Conservation (phyloP, 1,140 invertebrate species). For the Diprion similis region DNA sequence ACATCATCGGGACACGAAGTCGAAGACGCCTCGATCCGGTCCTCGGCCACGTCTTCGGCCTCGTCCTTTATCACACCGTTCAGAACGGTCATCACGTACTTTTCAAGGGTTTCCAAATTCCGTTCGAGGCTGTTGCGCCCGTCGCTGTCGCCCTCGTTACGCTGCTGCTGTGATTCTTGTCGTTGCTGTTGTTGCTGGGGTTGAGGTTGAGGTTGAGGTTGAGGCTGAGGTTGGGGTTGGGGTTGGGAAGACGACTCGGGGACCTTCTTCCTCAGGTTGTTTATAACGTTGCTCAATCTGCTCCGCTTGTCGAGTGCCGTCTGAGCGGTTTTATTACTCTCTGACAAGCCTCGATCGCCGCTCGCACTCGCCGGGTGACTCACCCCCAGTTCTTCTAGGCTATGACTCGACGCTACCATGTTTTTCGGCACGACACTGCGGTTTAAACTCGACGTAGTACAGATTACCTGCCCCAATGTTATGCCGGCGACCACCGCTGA, state of each 20-base stretch:
- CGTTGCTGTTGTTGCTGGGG: slow-evolving; percentile 12
- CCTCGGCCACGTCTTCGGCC: slow-evolving; percentile 30
- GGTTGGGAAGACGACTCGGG: slow-evolving; percentile 31
- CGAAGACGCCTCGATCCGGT: slow-evolving; percentile 27
- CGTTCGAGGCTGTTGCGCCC: slow-evolving; percentile 46
- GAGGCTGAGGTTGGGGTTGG: slow-evolving; percentile 10
- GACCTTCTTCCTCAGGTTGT: slow-evolving; percentile 55
- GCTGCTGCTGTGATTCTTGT: not conserved
- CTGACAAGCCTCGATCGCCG: slow-evolving; percentile 25
- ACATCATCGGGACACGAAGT: slow-evolving; percentile 8
- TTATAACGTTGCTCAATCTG: slow-evolving; percentile 57
- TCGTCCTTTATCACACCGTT: slow-evolving; percentile 56
- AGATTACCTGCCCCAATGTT: not conserved
- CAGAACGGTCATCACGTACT: slow-evolving; percentile 59
- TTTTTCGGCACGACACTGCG: slow-evolving; percentile 26
- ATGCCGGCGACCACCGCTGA: not conserved
- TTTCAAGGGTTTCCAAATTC: slow-evolving; percentile 54
- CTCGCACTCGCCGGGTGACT: slow-evolving; percentile 42
- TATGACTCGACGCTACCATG: slow-evolving; percentile 58
- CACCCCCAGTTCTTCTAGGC: slow-evolving; percentile 46
- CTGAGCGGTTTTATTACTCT: slow-evolving; percentile 37
- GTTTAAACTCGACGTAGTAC: too few relatives aligned
- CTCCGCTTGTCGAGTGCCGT: slow-evolving; percentile 56
- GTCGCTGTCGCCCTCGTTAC: slow-evolving; percentile 35
- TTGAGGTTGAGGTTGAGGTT: slow-evolving; percentile 2